phyloP scores from a whole-genome alignment of 1,140 invertebrate genomes.

The Calycopis cecrops region DNA sequence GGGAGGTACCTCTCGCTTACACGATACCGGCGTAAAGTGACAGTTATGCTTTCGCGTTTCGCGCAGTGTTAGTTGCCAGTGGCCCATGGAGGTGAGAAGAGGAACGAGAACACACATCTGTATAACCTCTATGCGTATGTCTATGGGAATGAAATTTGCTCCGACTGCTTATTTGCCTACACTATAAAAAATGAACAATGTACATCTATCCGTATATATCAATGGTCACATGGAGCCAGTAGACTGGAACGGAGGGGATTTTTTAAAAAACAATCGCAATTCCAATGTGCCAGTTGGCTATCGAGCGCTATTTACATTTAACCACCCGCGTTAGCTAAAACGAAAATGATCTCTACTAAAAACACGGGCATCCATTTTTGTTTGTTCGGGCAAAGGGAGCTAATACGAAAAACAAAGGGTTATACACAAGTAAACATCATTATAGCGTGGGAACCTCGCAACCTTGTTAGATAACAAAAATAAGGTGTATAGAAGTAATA shows the following conservation, averaged over 20 bases:
- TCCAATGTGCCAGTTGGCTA: conserved; percentile 9
- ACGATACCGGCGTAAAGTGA: too few species aligned
- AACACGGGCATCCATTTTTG: not conserved
- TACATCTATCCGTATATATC: not conserved
- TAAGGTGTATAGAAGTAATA: not conserved
- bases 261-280: conserved; percentile 8
- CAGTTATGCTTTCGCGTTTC: too few species aligned
- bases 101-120: too few species aligned
- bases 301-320: conserved; percentile 4
- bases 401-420: conserved; percentile 11
- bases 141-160: too few species aligned
- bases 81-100: too few species aligned
- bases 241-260: not conserved
- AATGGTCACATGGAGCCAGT: not conserved
- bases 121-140: too few species aligned
- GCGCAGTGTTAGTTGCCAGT: too few species aligned
- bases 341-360: conserved; percentile 7
- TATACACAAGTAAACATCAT: not conserved
- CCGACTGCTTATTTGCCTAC: too few species aligned
- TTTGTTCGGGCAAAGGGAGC: conserved; percentile 2
- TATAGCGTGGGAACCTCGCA: conserved; percentile 1
- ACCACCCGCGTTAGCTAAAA: not conserved
- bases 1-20: too few species aligned
- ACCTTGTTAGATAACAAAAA: conserved; percentile 10
- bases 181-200: not conserved